Evolutionary conservation across 2,113 vertebrate species (phyloP).

Genomic region (Chloropsis cyanopogon): DNA sequence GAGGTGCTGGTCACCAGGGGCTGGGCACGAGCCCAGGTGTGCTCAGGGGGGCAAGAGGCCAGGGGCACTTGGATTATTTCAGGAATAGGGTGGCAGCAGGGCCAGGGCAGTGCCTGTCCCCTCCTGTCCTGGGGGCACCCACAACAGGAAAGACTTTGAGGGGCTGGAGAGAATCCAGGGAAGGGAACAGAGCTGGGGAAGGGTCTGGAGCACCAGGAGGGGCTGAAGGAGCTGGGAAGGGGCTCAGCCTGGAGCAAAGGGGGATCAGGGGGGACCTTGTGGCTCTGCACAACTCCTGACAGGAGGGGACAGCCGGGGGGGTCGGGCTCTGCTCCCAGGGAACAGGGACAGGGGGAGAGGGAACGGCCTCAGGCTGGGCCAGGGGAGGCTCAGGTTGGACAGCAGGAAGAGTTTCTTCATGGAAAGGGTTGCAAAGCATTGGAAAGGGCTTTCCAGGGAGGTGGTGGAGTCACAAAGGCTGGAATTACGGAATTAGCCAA

Average conservation of each 20-base stretch:
- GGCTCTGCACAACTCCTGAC: background rate
- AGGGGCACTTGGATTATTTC: background rate
- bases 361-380: fast-evolving
- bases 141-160: fast-evolving
- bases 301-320: background rate
- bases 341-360: background rate
- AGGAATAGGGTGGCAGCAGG: background rate
- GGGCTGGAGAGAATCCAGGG: background rate
- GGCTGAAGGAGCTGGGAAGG: background rate
- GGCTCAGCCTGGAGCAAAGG: background rate
- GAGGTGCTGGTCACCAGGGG: background rate
- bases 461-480: background rate
- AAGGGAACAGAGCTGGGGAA: background rate
- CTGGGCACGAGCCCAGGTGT: background rate
- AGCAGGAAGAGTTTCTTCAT: background rate
- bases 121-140: background rate
- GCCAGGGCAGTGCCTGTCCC: background rate
- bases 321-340: background rate
- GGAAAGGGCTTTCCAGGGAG: background rate
- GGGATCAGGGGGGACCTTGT: background rate
- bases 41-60: background rate
- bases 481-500: background rate
- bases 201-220: fast-evolving
- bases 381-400: fast-evolving
- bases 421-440: background rate